A percentile compares a stretch with the other conserved stretches of the same genome.
These are phyloP conservation scores for Astreopora myriophthalma DNA, from an alignment of 64 coral and sea anemone species.

Conservation along the genomic window DNA sequence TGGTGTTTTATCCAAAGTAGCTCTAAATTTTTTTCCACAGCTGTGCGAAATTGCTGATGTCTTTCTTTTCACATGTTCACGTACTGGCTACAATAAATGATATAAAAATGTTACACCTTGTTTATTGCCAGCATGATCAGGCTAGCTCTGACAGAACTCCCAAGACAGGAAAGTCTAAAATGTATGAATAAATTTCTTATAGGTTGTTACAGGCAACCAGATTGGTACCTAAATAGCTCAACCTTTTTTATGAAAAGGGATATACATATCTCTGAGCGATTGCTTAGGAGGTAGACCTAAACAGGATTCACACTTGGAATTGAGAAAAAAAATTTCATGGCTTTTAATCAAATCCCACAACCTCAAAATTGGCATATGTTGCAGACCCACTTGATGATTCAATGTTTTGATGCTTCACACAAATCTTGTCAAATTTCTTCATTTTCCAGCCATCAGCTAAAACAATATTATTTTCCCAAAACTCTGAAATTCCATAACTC, in stretches of 20 bases:
- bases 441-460: neutral
- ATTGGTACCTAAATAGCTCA: neutral
- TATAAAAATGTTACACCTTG: neutral
- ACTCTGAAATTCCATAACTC: slow-evolving; percentile 1
- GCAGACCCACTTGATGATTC: neutral
- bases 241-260: neutral
- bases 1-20: slow-evolving; percentile 26
- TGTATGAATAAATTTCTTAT: neutral
- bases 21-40: slow-evolving; percentile 42
- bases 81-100: slow-evolving; percentile 37
- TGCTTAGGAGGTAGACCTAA: neutral
- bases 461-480: slow-evolving; percentile 5
- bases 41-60: neutral
- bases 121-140: neutral
- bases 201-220: too few relatives aligned
- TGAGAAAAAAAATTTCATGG: neutral
- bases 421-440: slow-evolving; percentile 3
- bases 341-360: neutral
- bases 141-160: neutral
- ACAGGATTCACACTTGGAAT: neutral
- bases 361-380: slow-evolving; percentile 10
- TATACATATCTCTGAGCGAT: slow-evolving; percentile 1
- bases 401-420: neutral
- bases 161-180: neutral
- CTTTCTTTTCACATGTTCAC: slow-evolving; percentile 13